These are phyloP conservation scores for Bradypus variegatus DNA, from an alignment of 2,797 vertebrate genomes.

Conservation along the genomic window DNA sequence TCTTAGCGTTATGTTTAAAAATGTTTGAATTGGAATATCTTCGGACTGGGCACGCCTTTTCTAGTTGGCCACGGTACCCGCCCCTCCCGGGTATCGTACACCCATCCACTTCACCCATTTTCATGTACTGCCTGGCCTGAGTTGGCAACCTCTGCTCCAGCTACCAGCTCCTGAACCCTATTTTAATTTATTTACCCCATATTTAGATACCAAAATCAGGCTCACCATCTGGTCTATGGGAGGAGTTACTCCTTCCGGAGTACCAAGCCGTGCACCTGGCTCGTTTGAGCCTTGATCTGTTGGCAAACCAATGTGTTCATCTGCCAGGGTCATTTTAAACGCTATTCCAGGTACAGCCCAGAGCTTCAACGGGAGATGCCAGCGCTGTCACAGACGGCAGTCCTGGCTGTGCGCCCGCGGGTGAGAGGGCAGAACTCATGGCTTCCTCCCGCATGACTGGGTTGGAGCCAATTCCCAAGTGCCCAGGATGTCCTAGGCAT, in stretches of 20 bases:
- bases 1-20: conserved; percentile 1
- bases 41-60: not conserved
- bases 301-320: not conserved
- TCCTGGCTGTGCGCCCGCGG: not conserved
- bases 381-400: not conserved
- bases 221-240: conserved; percentile 28
- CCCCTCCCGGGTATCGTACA: not conserved
- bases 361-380: not conserved
- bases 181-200: conserved; percentile 16
- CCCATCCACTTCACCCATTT: not conserved
- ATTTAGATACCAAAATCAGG: conserved; percentile 41
- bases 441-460: not conserved
- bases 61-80: not conserved
- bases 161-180: not conserved
- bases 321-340: conserved; percentile 33
- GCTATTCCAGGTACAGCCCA: conserved; percentile 18
- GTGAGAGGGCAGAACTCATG: not conserved
- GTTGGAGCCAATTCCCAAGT: not conserved
- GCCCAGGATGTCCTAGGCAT: not conserved
- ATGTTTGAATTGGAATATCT: not conserved
- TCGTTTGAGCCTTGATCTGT: conserved; percentile 36
- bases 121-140: not conserved
- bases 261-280: conserved; percentile 23
- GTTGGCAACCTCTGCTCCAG: not conserved
- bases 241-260: not conserved